Conservation (phyloP, 2,888 invertebrate genomes). For the Lysandra coridon region DNA sequence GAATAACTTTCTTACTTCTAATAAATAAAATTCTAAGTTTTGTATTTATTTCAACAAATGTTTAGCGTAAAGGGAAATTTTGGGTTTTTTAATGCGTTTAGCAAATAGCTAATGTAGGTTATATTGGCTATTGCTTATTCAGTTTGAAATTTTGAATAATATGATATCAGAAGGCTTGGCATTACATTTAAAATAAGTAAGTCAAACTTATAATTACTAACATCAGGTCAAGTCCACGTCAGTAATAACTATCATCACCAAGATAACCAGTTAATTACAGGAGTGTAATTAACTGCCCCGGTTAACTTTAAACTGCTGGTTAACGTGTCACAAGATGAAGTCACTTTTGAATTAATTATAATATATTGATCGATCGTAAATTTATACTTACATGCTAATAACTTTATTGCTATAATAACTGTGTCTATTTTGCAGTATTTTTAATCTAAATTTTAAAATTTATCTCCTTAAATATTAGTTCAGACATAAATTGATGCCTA, state of each 20-base stretch:
- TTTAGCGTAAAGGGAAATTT: no score
- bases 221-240: background rate
- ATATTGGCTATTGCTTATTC: no score
- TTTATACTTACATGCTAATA: background rate
- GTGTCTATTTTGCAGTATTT: background rate
- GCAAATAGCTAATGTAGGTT: no score
- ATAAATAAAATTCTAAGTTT: no score
- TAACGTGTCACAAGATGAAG: background rate
- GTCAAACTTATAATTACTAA: background rate
- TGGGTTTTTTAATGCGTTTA: no score
- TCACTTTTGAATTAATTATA: no score
- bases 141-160: background rate
- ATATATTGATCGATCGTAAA: background rate
- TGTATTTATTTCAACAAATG: no score
- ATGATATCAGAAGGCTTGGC: background rate
- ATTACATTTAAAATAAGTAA: background rate
- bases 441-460: background rate
- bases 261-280: no score
- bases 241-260: background rate
- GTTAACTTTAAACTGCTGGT: background rate
- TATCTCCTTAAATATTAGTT: no score
- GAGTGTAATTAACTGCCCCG: background rate
- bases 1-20: no score
- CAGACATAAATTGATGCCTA: no score
- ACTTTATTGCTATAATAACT: background rate